A percentile compares a stretch with the other conserved stretches of the same genome.
Evolutionary conservation across 2,888 invertebrate genomes (phyloP).

Genomic region (Palloptera scutellata): DNA sequence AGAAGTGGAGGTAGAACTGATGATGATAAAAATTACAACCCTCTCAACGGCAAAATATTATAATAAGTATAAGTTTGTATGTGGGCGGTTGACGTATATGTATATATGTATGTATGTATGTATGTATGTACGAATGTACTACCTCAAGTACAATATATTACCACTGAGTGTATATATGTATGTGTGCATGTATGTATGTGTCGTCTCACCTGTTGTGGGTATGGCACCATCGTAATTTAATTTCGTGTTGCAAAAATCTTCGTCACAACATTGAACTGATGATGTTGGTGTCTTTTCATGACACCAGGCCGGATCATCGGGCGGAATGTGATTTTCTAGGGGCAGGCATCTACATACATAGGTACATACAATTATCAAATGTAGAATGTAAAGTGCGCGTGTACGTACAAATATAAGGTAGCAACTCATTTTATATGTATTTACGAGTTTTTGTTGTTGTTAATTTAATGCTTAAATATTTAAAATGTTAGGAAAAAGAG

Average conservation of each 20-base stretch:
- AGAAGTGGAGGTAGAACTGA: too few species aligned
- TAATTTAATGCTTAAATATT: too few species aligned
- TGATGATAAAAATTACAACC: neutral
- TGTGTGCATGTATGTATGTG: constrained; percentile 5
- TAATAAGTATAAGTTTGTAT: neutral
- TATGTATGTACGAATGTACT: constrained; percentile 15
- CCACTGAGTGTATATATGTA: constrained; percentile 19
- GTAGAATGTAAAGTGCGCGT: too few species aligned
- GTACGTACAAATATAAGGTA: too few species aligned
- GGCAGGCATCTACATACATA: constrained; percentile 69
- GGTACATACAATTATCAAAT: too few species aligned
- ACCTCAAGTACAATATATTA: neutral
- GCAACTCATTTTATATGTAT: too few species aligned
- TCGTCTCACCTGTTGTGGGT: constrained; percentile 40
- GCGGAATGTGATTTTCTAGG: constrained; percentile 69
- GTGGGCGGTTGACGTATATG: constrained; percentile 20
- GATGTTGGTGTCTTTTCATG: constrained; percentile 61
- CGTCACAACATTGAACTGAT: constrained; percentile 69
- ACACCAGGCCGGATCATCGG: constrained; percentile 71
- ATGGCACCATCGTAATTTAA: constrained; percentile 55
- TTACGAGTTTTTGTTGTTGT: too few species aligned
- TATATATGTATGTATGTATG: constrained; percentile 17
- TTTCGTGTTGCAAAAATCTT: constrained; percentile 76
- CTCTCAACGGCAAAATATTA: too few species aligned
- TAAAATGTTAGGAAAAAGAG: too few species aligned